Percentiles rank a stretch among this genome's conserved stretches.
Evolutionary conservation across 2,888 invertebrate genomes (phyloP).

Genomic region (Melieria crassipennis): DNA sequence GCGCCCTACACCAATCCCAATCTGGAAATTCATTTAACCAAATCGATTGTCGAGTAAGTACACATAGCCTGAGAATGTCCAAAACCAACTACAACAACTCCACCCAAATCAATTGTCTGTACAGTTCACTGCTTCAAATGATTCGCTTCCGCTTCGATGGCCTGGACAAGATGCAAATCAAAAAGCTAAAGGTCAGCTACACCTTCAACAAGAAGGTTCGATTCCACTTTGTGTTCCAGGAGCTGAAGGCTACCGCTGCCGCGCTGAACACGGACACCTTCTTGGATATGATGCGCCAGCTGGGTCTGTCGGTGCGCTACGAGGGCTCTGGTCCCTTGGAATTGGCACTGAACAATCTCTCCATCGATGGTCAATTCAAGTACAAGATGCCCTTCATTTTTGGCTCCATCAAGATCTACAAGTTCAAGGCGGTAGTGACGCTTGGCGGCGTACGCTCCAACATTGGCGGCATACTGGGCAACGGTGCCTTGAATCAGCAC

Average conservation of each 20-base stretch:
- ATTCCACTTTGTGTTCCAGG: conserved; percentile 51
- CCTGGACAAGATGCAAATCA: conserved; percentile 53
- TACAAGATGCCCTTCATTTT: conserved; percentile 59
- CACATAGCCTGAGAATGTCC: neutral
- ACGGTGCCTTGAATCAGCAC: conserved; percentile 51
- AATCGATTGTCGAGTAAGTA: conserved; percentile 55
- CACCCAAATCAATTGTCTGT: neutral
- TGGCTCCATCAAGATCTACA: conserved; percentile 59
- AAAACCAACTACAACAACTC: neutral
- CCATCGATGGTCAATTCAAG: conserved; percentile 56
- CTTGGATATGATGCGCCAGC: conserved; percentile 48
- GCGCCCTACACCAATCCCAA: conserved; percentile 61
- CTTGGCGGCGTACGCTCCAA: conserved; percentile 54
- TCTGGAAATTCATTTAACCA: conserved; percentile 48
- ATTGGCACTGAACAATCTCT: conserved; percentile 53
- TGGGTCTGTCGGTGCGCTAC: conserved; percentile 54
- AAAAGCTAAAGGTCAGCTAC: conserved; percentile 55
- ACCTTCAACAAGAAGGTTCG: conserved; percentile 55
- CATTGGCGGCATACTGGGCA: conserved; percentile 57
- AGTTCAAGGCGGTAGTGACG: conserved; percentile 50
- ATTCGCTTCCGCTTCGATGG: conserved; percentile 60
- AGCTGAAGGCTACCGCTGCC: conserved; percentile 50
- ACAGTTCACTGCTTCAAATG: conserved; percentile 49
- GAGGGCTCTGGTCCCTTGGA: conserved; percentile 55
- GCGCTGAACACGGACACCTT: conserved; percentile 50